A percentile compares a stretch with the other conserved stretches of the same genome.
Conservation (phyloP, 1,140 invertebrate species). For the Xylocopa sonorina region DNA sequence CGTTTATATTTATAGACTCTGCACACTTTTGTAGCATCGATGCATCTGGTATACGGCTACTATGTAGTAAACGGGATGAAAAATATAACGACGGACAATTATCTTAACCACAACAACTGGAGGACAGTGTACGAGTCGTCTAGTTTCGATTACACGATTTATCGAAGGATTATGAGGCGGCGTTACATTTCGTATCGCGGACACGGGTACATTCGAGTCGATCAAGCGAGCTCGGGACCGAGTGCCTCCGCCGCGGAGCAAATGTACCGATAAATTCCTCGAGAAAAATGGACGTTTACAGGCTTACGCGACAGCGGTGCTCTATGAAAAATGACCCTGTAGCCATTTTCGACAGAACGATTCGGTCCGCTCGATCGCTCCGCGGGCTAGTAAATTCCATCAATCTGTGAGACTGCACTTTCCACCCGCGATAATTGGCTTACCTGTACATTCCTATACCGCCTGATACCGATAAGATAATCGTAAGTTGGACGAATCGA, state of each 20-base stretch:
- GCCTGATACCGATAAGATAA: conserved; percentile 11
- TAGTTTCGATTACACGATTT: conserved; percentile 56
- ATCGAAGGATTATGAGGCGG: conserved; percentile 61
- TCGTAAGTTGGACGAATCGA: neutral
- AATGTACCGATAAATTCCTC: conserved; percentile 61
- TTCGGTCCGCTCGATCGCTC: neutral
- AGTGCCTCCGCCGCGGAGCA: conserved; percentile 24
- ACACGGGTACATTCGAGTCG: conserved; percentile 48
- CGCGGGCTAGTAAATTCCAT: conserved; percentile 2
- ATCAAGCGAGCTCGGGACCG: conserved; percentile 34
- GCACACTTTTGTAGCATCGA: too few relatives aligned
- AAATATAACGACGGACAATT: too few relatives aligned
- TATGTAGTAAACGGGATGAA: too few relatives aligned
- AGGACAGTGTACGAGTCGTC: conserved; percentile 44
- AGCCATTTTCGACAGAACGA: neutral
- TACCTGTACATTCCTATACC: neutral
- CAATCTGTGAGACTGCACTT: neutral
- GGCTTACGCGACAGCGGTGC: conserved; percentile 10
- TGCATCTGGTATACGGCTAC: too few relatives aligned
- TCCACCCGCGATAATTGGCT: neutral
- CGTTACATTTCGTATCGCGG: conserved; percentile 53
- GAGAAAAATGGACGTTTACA: conserved; percentile 56
- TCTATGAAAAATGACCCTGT: conserved; percentile 47
- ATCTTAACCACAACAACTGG: too few relatives aligned
- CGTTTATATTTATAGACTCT: too few relatives aligned